Percentiles rank a stretch among this genome's conserved stretches.
Evolutionary conservation across 2,888 invertebrate species (phyloP).

Genomic region (Chydorus sphaericus): DNA sequence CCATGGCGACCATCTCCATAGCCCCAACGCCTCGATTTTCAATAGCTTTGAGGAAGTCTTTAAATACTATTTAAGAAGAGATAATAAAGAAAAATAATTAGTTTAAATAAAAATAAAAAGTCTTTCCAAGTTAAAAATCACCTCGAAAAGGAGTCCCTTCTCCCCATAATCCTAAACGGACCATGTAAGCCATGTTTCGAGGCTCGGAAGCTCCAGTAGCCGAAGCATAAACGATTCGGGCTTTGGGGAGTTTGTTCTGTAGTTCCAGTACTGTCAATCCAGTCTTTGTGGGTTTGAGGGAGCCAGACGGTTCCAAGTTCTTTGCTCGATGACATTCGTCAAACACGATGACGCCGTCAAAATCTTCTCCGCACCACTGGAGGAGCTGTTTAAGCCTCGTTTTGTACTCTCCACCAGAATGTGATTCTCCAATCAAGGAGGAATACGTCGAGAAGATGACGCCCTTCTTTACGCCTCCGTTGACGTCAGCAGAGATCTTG

Average conservation of each 20-base stretch:
- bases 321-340: conserved; percentile 99
- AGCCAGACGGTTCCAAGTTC: conserved; percentile 91
- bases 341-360: conserved; percentile 89
- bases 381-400: conserved; percentile 90
- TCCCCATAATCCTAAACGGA: conserved; percentile 96
- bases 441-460: conserved; percentile 98
- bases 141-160: conserved; percentile 74
- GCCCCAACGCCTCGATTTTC: conserved; percentile 76
- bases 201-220: conserved; percentile 98
- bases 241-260: conserved; percentile 83
- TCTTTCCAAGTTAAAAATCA: too few species aligned
- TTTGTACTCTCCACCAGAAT: conserved; percentile 66
- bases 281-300: conserved; percentile 95
- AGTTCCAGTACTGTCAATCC: conserved; percentile 86
- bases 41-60: neutral
- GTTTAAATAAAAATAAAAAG: neutral
- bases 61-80: conserved; percentile 22
- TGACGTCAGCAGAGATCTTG: conserved; percentile 84
- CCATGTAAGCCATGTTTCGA: conserved; percentile 99
- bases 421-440: conserved; percentile 90
- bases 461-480: conserved; percentile 84
- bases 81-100: neutral
- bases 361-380: conserved; percentile 96
- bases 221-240: conserved; percentile 86
- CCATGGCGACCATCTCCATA: conserved; percentile 99